Conservation (phyloP, 2,888 invertebrate genomes). For the Orchestes rusci region DNA sequence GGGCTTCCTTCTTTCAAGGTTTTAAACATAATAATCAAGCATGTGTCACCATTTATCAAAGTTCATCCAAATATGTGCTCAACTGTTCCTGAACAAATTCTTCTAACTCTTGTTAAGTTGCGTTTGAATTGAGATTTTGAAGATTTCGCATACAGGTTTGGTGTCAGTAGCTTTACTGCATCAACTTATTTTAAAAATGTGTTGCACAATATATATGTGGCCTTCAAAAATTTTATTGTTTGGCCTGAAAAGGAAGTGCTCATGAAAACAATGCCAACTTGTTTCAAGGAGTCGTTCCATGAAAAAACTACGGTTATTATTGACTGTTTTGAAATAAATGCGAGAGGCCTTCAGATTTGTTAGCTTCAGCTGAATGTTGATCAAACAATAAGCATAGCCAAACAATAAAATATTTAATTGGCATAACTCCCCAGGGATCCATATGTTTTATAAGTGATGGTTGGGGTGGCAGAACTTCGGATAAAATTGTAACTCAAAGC, state of each 20-base stretch:
- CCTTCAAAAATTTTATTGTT: slow-evolving; percentile 5
- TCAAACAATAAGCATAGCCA: too few species aligned
- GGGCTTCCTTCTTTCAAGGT: too few species aligned
- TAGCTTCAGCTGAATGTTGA: too few species aligned
- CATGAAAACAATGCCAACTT: slow-evolving; percentile 7
- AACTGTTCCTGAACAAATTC: too few species aligned
- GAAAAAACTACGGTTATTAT: slow-evolving; percentile 8
- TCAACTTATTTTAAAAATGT: slow-evolving; percentile 11
- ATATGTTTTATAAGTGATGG: slow-evolving; percentile 21
- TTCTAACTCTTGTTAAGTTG: slow-evolving; percentile 19
- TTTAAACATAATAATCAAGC: too few species aligned
- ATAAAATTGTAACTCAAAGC: slow-evolving; percentile 20
- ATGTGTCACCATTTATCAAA: too few species aligned
- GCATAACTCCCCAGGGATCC: slow-evolving; percentile 21
- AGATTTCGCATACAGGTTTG: slow-evolving; percentile 19
- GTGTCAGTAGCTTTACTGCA: not conserved
- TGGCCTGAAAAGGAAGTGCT: slow-evolving; percentile 6
- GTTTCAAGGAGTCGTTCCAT: slow-evolving; percentile 16
- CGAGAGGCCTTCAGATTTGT: slow-evolving; percentile 11
- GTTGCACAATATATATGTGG: slow-evolving; percentile 4
- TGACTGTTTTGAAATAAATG: too few species aligned
- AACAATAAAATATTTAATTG: slow-evolving; percentile 22
- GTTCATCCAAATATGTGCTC: too few species aligned
- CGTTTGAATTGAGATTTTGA: slow-evolving; percentile 19
- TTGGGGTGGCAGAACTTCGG: slow-evolving; percentile 21